Evolutionary conservation across 2,888 invertebrate species (phyloP), one percentile per base, ranked within the genome.

Genomic region (Mylabris sibirica): DNA sequence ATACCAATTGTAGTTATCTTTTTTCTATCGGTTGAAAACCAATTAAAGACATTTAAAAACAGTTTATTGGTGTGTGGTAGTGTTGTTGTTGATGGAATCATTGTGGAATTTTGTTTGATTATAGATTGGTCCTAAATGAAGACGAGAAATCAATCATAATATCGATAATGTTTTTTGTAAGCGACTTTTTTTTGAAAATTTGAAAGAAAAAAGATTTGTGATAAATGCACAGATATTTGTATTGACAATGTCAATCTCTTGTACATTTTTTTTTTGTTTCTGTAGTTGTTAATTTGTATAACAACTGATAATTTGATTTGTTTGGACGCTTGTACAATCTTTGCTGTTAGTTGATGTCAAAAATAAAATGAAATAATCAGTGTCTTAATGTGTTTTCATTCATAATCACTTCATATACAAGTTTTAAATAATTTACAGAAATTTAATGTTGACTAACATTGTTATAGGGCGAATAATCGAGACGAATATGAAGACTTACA

Each of bases 221-320:
- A 80, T 79, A 77, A 73, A 77, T 77, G 77, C 82, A 81, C 81
- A 82, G 81, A 79, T 80, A 75, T 73, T 76, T 80, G 84, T 84
- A 84, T 80, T 84, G 84, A 84, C 84, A 83, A 84, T 84, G 83
- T 83, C 84, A 83, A 81, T 82, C 75, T 78, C 76, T 80, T 83
- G 82, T 80, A 81, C 78, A 81, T 79, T 77, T 77, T 78, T 57
- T 57, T 57, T 57, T 22, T 12, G 3, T 26, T 57, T 57, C 22
- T 3, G 77, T 79, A 82, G 81, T 82, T 83, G 80, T 77, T 78
- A 77, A 79, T 81, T 78, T 79, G 76, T 78, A 76, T 78, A 82
- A 82, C 82, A 80, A 82, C 82, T 80, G 80, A 79, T 78, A 80
- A 57, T 76, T 70, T 76, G 69, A 75, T 70, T 77, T 77, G 70